phyloP scores from a whole-genome alignment of 2,797 vertebrate species.

The Dicrostonyx torquatus region DNA sequence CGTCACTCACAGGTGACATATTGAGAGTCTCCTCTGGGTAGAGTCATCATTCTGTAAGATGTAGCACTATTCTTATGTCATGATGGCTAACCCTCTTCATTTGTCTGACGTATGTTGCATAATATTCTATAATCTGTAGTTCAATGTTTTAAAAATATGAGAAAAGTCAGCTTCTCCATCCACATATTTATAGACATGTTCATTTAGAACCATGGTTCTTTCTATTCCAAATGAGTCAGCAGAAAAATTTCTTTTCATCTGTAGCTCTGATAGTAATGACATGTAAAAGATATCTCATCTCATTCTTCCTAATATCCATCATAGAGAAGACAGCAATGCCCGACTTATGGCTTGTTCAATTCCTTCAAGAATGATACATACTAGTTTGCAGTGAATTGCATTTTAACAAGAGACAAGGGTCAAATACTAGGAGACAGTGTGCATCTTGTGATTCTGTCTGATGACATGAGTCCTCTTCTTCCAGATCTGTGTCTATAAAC shows the following conservation, averaged over 20 bases:
- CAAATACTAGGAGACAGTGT: neutral
- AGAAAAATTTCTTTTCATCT: neutral
- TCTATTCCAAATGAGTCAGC: neutral
- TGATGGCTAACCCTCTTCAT: neutral
- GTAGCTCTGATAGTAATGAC: neutral
- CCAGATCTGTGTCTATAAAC: neutral
- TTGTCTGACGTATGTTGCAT: neutral
- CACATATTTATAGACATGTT: neutral
- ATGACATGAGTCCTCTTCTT: neutral
- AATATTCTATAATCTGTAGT: neutral
- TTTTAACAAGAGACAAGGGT: constrained; percentile 36
- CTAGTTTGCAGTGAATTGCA: constrained; percentile 10
- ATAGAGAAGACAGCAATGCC: neutral
- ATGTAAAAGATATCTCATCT: neutral
- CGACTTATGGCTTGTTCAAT: neutral
- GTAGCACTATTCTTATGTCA: neutral
- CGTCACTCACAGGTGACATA: accelerated
- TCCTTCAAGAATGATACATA: neutral
- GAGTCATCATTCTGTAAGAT: neutral
- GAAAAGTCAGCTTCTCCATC: neutral
- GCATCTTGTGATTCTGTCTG: neutral
- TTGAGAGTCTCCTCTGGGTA: neutral
- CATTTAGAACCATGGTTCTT: neutral
- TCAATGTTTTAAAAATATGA: neutral
- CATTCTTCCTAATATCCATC: neutral